Conservation (phyloP, 2,113 vertebrate species). For the Sylvicapra grimmia region DNA sequence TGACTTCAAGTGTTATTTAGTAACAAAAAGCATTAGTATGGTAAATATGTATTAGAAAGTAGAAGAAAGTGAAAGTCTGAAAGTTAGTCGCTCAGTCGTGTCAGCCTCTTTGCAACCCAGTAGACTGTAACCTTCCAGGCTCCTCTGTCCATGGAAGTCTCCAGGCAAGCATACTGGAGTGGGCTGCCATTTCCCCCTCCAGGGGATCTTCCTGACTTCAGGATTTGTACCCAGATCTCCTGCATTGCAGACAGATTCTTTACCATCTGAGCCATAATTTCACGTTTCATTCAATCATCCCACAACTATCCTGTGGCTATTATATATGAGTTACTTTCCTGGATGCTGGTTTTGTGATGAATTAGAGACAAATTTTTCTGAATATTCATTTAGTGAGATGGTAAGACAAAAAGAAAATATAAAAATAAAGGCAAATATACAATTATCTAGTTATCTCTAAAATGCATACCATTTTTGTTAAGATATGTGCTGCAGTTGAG, state of each 20-base stretch:
- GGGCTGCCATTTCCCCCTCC: background rate
- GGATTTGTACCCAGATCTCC: background rate
- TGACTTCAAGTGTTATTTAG: background rate
- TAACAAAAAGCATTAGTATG: background rate
- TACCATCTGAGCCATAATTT: background rate
- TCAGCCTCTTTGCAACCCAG: background rate
- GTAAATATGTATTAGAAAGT: background rate
- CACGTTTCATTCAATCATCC: background rate
- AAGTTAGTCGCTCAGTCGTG: background rate
- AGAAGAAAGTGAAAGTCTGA: background rate
- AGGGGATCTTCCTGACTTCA: background rate
- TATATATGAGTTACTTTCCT: background rate
- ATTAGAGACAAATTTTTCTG: background rate
- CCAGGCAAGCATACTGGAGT: background rate
- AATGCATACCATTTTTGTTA: background rate
- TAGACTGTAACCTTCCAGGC: background rate
- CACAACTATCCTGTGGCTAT: background rate
- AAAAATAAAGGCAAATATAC: background rate
- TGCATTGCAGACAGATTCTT: background rate
- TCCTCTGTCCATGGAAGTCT: background rate
- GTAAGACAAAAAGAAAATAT: background rate
- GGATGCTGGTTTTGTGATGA: background rate
- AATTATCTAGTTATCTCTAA: background rate
- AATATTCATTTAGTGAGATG: conserved; percentile 11
- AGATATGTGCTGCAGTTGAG: background rate